Conservation (phyloP, 2,797 vertebrate genomes). For the Lophius americanus region DNA sequence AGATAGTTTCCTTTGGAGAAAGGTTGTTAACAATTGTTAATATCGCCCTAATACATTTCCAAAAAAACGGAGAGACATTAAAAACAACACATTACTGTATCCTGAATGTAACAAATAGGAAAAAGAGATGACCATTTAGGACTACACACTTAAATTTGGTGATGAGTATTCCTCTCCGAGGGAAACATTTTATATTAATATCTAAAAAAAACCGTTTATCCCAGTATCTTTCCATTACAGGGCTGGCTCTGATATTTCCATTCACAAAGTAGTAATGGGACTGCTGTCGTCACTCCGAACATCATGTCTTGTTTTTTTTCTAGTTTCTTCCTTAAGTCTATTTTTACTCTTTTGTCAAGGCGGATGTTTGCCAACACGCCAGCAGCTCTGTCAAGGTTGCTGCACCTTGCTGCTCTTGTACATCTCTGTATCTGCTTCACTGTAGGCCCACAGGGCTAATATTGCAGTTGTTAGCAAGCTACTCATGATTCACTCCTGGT, state of each 20-base stretch:
- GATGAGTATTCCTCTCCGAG: not conserved
- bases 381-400: conserved; percentile 46
- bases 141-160: not conserved
- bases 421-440: conserved; percentile 20
- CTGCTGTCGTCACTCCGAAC: conserved; percentile 32
- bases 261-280: conserved; percentile 16
- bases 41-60: conserved; percentile 6
- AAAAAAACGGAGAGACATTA: not conserved
- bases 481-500: conserved; percentile 33
- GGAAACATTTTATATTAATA: conserved; percentile 1
- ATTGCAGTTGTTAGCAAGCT: conserved; percentile 20
- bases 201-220: not conserved
- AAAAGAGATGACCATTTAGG: conserved; percentile 14
- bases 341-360: conserved; percentile 59
- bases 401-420: conserved; percentile 34
- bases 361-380: conserved; percentile 19
- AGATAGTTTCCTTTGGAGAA: conserved; percentile 29
- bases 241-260: conserved; percentile 23
- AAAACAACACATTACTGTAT: conserved; percentile 1
- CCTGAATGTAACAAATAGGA: conserved; percentile 22
- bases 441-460: conserved; percentile 6
- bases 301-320: conserved; percentile 27
- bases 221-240: not conserved
- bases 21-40: conserved; percentile 13
- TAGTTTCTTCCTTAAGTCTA: conserved; percentile 39